A percentile compares a stretch with the other conserved stretches of the same genome.
Evolutionary conservation across 2,113 vertebrate genomes (phyloP).

Genomic region (Potamarius usumacintae): DNA sequence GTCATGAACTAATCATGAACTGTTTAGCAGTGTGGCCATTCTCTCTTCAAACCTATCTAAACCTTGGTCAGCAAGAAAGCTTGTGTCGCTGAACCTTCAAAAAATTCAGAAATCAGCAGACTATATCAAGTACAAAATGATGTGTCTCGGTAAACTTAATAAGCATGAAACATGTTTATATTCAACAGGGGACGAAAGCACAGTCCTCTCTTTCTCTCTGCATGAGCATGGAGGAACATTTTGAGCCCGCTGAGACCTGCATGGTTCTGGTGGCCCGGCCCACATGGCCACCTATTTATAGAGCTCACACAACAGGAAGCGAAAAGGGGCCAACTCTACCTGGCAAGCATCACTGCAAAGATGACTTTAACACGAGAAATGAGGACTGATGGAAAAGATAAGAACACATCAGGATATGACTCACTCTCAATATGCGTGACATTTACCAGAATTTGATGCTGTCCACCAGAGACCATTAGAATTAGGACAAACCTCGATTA

Average conservation of each 20-base stretch:
- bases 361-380: conserved; percentile 64
- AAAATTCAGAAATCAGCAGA: background rate
- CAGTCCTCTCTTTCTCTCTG: conserved; percentile 38
- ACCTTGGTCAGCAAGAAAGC: background rate
- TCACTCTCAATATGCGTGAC: background rate
- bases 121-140: background rate
- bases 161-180: conserved; percentile 3
- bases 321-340: conserved; percentile 78
- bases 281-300: conserved; percentile 75
- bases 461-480: background rate
- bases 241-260: conserved; percentile 66
- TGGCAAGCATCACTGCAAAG: conserved; percentile 72
- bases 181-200: conserved; percentile 40
- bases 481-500: conserved; percentile 9
- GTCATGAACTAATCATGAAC: background rate
- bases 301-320: conserved; percentile 75
- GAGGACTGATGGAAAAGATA: conserved; percentile 5
- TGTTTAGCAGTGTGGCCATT: background rate
- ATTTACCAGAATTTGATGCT: background rate
- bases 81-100: background rate
- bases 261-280: conserved; percentile 65
- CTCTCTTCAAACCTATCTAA: too few species aligned
- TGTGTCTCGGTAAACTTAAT: background rate
- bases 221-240: conserved; percentile 68
- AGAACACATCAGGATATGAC: conserved; percentile 6